Conservation (phyloP, 2,797 vertebrate species). For the Esox masquinongy region DNA sequence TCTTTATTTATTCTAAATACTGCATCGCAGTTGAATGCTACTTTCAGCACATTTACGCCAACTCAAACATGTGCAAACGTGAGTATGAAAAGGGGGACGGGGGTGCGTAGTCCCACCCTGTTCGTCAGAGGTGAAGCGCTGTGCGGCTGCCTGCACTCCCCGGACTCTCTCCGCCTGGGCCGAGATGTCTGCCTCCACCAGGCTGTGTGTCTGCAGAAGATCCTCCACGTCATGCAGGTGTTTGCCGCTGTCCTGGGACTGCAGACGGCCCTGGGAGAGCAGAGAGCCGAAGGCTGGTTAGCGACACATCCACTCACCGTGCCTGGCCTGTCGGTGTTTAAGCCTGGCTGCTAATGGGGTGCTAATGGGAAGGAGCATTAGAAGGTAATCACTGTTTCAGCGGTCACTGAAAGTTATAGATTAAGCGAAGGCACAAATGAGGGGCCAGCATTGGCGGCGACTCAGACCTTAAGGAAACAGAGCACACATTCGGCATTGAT, state of each 20-base stretch:
- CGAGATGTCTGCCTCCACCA: slow-evolving; percentile 92
- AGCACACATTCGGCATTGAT: background rate
- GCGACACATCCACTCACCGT: background rate
- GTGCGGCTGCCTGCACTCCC: slow-evolving; percentile 78
- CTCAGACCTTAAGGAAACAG: background rate
- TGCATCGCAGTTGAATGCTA: background rate
- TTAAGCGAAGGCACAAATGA: slow-evolving; percentile 11
- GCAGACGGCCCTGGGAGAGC: slow-evolving; percentile 81
- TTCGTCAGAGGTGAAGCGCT: slow-evolving; percentile 79
- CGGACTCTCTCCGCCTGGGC: slow-evolving; percentile 91
- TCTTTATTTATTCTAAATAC: background rate
- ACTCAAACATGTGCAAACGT: no score
- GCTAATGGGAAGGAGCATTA: background rate
- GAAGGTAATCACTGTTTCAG: slow-evolving; percentile 1
- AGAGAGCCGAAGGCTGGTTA: background rate
- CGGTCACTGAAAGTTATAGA: slow-evolving; percentile 8
- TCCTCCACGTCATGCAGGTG: slow-evolving; percentile 93
- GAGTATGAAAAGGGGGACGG: background rate
- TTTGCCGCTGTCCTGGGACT: slow-evolving; percentile 90
- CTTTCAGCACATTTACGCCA: no score
- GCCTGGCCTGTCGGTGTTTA: background rate
- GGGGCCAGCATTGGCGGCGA: background rate
- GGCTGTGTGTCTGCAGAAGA: slow-evolving; percentile 88
- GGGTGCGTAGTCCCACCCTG: slow-evolving; percentile 73
- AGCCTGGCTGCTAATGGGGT: slow-evolving; percentile 6